Conservation (phyloP, 2,888 invertebrate species). For the Sipha maydis region DNA sequence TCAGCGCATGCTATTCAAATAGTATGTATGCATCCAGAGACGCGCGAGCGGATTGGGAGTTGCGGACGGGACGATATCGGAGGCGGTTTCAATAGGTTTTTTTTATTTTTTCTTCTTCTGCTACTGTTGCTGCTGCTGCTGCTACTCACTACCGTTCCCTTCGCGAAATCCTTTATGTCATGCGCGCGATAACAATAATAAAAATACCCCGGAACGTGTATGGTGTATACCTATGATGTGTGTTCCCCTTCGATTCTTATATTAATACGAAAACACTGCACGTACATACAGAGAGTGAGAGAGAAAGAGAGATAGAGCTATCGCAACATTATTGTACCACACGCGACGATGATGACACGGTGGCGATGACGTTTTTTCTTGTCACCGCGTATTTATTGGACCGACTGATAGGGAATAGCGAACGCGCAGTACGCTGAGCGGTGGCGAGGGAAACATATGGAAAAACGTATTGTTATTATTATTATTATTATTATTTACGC, state of each 20-base stretch:
- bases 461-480: not conserved
- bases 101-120: not conserved
- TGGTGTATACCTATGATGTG: not conserved
- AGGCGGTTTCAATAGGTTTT: not conserved
- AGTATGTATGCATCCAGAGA: not conserved
- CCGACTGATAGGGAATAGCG: not conserved
- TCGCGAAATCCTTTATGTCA: not conserved
- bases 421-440: not conserved
- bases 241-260: not conserved
- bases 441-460: not conserved
- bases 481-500: not conserved
- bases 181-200: too few species aligned
- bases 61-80: slow-evolving; percentile 19
- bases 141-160: not conserved
- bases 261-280: not conserved
- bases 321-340: not conserved
- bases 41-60: slow-evolving; percentile 37
- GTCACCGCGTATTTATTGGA: not conserved
- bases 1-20: slow-evolving; percentile 47
- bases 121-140: too few species aligned
- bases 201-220: not conserved
- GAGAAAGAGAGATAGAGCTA: not conserved
- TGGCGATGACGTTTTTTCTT: not conserved
- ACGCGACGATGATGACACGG: not conserved
- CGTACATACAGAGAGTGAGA: not conserved